phyloP scores from a whole-genome alignment of 2,888 invertebrate species.

The Ametastegia equiseti region DNA sequence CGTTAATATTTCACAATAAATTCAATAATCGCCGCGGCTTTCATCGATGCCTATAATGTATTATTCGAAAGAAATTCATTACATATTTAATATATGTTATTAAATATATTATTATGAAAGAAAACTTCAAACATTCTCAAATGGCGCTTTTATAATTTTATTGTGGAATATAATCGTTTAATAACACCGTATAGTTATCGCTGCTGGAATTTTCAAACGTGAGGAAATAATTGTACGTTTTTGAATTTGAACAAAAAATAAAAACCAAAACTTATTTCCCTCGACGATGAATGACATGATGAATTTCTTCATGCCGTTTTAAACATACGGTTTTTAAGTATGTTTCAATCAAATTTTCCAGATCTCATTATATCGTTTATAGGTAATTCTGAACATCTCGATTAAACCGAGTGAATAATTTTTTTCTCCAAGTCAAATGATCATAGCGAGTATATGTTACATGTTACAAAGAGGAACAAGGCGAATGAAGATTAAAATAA shows the following conservation, averaged over 20 bases:
- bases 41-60: too few species aligned
- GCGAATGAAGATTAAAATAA: conserved; percentile 62
- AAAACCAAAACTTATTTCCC: not conserved
- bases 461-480: not conserved
- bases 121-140: too few species aligned
- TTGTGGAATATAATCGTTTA: not conserved
- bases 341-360: not conserved
- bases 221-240: not conserved
- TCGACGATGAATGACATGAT: not conserved
- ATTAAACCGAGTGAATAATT: too few species aligned
- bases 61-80: too few species aligned
- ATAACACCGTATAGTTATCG: too few species aligned
- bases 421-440: not conserved
- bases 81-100: too few species aligned
- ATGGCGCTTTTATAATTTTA: not conserved
- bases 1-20: not conserved
- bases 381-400: not conserved
- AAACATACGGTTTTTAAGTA: not conserved
- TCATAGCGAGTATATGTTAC: not conserved
- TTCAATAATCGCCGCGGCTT: not conserved
- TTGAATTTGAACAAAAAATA: not conserved
- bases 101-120: too few species aligned
- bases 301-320: not conserved
- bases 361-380: not conserved
- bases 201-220: too few species aligned